A percentile compares a stretch with the other conserved stretches of the same genome.
Conservation (phyloP, 1,140 invertebrate species). For the Zaprionus gabonicus region DNA sequence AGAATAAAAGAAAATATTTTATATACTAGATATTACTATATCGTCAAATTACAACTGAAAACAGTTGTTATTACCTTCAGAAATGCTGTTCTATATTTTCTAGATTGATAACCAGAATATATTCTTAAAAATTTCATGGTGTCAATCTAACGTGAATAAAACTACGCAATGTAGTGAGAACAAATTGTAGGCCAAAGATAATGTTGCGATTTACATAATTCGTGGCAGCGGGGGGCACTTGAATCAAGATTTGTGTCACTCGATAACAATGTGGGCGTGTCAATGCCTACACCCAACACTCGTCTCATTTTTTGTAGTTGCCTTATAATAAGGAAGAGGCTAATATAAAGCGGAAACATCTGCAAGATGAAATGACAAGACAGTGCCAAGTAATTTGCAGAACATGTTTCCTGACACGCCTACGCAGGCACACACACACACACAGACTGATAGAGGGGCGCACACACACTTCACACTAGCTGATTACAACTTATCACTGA, state of each 20-base stretch:
- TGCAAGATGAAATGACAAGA: slow-evolving; percentile 39
- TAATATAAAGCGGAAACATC: slow-evolving; percentile 57
- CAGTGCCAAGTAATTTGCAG: slow-evolving; percentile 50
- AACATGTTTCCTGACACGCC: slow-evolving; percentile 29
- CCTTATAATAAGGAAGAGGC: slow-evolving; percentile 26
- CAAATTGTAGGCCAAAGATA: slow-evolving; percentile 1
- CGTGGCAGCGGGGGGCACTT: not conserved
- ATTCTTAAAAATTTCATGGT: not conserved
- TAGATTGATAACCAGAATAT: not conserved
- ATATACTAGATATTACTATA: no score
- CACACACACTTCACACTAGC: slow-evolving; percentile 17
- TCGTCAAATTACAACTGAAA: no score
- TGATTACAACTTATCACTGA: slow-evolving; percentile 34
- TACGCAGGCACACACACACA: slow-evolving; percentile 12
- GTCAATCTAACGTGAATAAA: not conserved
- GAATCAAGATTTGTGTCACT: slow-evolving; percentile 62
- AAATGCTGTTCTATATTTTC: not conserved
- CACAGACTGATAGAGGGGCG: not conserved
- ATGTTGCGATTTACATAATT: slow-evolving; percentile 37
- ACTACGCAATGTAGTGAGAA: not conserved
- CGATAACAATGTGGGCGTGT: slow-evolving; percentile 51
- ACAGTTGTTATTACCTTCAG: not conserved
- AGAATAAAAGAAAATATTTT: no score
- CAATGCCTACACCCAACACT: slow-evolving; percentile 1
- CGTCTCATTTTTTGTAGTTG: slow-evolving; percentile 29